phyloP scores from a whole-genome alignment of 2,888 invertebrate genomes.

The Stegana nigrithorax region DNA sequence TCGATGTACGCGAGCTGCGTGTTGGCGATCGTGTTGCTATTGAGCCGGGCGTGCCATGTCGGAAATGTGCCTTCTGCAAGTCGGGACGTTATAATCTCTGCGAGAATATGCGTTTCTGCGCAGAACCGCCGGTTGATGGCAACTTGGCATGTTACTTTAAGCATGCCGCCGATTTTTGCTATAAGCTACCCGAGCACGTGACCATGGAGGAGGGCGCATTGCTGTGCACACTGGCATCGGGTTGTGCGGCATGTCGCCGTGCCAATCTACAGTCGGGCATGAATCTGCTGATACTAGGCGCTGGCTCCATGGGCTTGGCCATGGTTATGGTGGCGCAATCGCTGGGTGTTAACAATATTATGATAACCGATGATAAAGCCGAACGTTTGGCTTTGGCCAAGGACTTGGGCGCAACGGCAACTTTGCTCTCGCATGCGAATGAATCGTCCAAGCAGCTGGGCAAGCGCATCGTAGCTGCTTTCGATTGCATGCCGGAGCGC shows the following conservation, averaged over 20 bases:
- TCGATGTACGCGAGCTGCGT: constrained; percentile 74
- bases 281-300: constrained; percentile 79
- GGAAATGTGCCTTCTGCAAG: constrained; percentile 84
- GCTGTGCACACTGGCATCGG: constrained; percentile 90
- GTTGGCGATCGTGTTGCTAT: constrained; percentile 89
- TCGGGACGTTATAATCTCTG: constrained; percentile 89
- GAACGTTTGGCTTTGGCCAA: constrained; percentile 78
- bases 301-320: constrained; percentile 88
- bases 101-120: constrained; percentile 85
- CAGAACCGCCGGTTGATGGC: constrained; percentile 91
- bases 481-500: constrained; percentile 76
- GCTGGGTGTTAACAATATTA: constrained; percentile 81
- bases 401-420: constrained; percentile 78
- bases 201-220: constrained; percentile 90
- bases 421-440: constrained; percentile 72
- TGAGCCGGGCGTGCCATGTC: constrained; percentile 90
- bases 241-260: constrained; percentile 88
- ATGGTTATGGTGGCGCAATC: constrained; percentile 81
- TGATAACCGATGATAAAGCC: constrained; percentile 73
- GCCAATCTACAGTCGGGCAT: constrained; percentile 79
- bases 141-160: constrained; percentile 85
- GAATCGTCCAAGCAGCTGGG: constrained; percentile 72
- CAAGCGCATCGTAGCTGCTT: constrained; percentile 71
- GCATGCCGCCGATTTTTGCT: constrained; percentile 88
- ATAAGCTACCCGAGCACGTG: constrained; percentile 86